Evolutionary conservation across 2,797 vertebrate genomes (phyloP).

Genomic region (Holocentrus rufus): DNA sequence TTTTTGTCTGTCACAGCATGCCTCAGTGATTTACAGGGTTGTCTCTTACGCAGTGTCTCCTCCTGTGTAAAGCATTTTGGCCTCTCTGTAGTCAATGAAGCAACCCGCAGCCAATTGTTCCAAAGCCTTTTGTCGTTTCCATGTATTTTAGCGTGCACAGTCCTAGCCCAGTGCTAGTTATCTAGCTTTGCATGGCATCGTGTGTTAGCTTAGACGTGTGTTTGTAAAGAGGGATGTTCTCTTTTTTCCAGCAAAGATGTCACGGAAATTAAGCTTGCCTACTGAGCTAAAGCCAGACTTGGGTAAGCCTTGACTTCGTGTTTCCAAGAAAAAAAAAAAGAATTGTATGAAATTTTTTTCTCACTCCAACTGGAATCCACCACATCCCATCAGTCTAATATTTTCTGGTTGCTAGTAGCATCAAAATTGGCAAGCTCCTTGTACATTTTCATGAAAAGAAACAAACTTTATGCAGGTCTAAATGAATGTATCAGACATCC

Average conservation of each 20-base stretch:
- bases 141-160: constrained; percentile 64
- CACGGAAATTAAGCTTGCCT: constrained; percentile 99
- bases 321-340: constrained; percentile 68
- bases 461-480: background rate
- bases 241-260: constrained; percentile 99
- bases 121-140: constrained; percentile 48
- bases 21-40: constrained; percentile 55
- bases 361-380: constrained; percentile 69
- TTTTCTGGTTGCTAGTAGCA: constrained; percentile 62
- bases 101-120: constrained; percentile 34
- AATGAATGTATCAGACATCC: background rate
- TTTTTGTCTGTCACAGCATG: constrained; percentile 75
- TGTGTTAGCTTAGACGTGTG: constrained; percentile 80
- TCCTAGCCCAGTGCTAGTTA: constrained; percentile 57
- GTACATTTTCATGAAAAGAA: constrained; percentile 73
- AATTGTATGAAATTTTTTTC: constrained; percentile 63
- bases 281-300: constrained; percentile 99
- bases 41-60: constrained; percentile 51
- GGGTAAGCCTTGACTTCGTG: constrained; percentile 92
- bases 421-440: constrained; percentile 72
- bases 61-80: constrained; percentile 64
- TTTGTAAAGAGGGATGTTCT: constrained; percentile 92
- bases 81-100: constrained; percentile 42
- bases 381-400: constrained; percentile 68
- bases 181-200: constrained; percentile 80